A percentile compares a stretch with the other conserved stretches of the same genome.
Conservation (phyloP, 2,888 invertebrate genomes). For the Cancer borealis region DNA sequence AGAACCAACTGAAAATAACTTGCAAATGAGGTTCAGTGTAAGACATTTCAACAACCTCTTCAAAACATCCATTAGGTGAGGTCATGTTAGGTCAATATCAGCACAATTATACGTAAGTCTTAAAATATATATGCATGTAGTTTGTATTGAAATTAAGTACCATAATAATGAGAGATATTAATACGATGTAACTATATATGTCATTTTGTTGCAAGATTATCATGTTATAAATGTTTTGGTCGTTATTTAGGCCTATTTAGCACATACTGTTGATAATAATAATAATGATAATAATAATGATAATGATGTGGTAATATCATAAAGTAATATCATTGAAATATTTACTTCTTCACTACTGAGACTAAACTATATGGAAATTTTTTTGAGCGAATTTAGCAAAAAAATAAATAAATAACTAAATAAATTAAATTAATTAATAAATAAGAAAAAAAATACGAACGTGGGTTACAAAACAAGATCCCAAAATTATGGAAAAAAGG, state of each 20-base stretch:
- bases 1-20: background rate
- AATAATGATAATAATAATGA: background rate
- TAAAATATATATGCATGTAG: background rate
- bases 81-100: background rate
- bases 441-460: too few relatives aligned
- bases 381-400: too few relatives aligned
- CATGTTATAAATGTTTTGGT: background rate
- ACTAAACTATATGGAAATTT: too few relatives aligned
- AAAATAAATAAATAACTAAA: too few relatives aligned
- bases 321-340: background rate
- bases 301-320: too few relatives aligned
- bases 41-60: background rate
- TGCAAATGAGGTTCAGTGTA: background rate
- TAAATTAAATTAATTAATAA: too few relatives aligned
- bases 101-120: background rate
- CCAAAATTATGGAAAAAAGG: too few relatives aligned
- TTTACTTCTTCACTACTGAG: background rate
- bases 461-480: too few relatives aligned
- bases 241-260: background rate
- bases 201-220: background rate
- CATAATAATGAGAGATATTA: background rate
- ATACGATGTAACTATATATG: background rate
- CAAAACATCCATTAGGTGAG: background rate
- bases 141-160: background rate
- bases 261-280: background rate